Evolutionary conservation across 2,888 invertebrate genomes (phyloP), one percentile per base, ranked within the genome.

Genomic region (Tridacna crocea): DNA sequence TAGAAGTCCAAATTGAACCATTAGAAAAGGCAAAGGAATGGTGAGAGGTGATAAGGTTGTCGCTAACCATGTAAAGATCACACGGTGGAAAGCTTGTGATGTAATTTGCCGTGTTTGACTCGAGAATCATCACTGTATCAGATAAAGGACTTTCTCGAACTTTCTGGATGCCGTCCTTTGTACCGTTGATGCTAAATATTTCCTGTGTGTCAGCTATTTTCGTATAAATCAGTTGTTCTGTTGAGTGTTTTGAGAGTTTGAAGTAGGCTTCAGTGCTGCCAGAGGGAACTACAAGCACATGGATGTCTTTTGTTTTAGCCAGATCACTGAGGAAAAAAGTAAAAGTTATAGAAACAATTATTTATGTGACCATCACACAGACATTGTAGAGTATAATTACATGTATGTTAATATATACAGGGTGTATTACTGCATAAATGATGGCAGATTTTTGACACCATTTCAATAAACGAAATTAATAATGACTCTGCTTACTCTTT

Each of bases 101-200:
- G 82, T 88, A 91, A 68, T 88, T 90, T 0, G 91, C 92, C 84
- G 90, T 90, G n/a, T 87, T 75, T 0, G 91, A 90, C 77, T 93
- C 93, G 72, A 91, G 87, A 74, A 93, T 88, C 26, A 92, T 84
- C 36, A 90, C 92, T 61, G 87, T 91, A 0, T 85, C 85, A 11
- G 82, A 65, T 15, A 78, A 79, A 2, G 75, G 58, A 13, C 87
- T 84, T 0, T 79, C 73, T 10, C 88, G 77, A 4, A 92, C 84
- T 36, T 77, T 79, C 19, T 58, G 24, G 0, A 77, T 58, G n/a
- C 72, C 77, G 17, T 75, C 63, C 24, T 22, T 46, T 4, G n/a
- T 26, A 24, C 13, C 27, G 4, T 24, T 47, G 47, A 72, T 55
- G 22, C 22, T n/a, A 8, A 22, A 10, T 27, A 4, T 24, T 65